Percentiles rank a stretch among this genome's conserved stretches.
Conservation (phyloP, 2,113 vertebrate genomes). For the Megaceryle torquata region DNA sequence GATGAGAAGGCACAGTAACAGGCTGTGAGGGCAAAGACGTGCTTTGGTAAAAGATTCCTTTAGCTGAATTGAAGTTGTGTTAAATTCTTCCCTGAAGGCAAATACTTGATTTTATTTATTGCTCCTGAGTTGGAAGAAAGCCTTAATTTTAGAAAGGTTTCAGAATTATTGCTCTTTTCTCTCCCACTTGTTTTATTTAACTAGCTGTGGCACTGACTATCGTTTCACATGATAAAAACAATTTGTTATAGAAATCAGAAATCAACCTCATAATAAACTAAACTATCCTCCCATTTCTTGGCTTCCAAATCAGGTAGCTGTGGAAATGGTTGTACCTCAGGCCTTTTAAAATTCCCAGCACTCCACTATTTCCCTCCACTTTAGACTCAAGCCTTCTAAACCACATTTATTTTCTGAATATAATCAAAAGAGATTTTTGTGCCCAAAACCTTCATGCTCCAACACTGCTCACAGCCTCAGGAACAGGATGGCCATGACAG, state of each 20-base stretch:
- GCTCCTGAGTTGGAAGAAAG: not conserved
- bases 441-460: not conserved
- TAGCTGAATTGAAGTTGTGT: not conserved
- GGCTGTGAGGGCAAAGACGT: not conserved
- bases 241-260: not conserved
- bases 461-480: not conserved
- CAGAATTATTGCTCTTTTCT: not conserved
- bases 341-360: not conserved
- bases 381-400: not conserved
- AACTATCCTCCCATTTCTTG: not conserved
- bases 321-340: not conserved
- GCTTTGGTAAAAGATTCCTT: not conserved
- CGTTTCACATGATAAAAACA: not conserved
- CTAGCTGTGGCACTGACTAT: not conserved
- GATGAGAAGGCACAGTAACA: not conserved
- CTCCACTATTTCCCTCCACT: not conserved
- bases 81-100: slow-evolving; percentile 10
- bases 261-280: not conserved
- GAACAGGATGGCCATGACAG: not conserved
- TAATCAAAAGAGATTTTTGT: not conserved
- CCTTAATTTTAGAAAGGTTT: slow-evolving; percentile 12
- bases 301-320: not conserved
- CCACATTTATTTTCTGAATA: not conserved
- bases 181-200: slow-evolving; percentile 19
- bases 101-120: slow-evolving; percentile 53